These are phyloP conservation scores for Patella caerulea DNA, from an alignment of 2,888 invertebrate species.

Conservation along the genomic window DNA sequence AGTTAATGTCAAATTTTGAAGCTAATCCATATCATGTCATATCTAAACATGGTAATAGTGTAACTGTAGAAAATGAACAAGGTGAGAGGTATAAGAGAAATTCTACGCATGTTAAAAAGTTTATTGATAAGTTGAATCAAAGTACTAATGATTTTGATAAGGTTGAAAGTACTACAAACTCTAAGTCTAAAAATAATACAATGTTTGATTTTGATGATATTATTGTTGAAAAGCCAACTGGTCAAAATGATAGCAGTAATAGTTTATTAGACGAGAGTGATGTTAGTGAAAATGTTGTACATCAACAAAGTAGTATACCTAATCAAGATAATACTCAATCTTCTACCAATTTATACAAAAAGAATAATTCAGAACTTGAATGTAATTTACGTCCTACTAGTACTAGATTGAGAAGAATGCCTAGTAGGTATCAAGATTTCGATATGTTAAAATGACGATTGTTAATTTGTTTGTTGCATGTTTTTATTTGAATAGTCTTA, in stretches of 20 bases:
- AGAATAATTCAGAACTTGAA: too few species aligned
- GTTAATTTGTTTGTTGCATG: too few species aligned
- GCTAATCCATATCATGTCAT: neutral
- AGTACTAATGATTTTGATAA: neutral
- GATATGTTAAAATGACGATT: too few species aligned
- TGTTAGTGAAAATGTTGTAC: too few species aligned
- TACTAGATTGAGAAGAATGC: too few species aligned
- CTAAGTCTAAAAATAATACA: neutral
- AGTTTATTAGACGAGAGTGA: too few species aligned
- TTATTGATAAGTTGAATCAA: neutral
- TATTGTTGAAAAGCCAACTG: neutral
- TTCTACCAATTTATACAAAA: too few species aligned
- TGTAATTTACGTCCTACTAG: too few species aligned
- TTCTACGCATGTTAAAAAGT: neutral
- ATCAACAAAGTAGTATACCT: too few species aligned
- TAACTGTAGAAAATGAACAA: neutral
- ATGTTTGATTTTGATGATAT: constrained; percentile 10
- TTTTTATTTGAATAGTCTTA: too few species aligned
- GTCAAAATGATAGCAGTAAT: neutral
- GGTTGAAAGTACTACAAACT: neutral
- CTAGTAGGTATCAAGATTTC: too few species aligned
- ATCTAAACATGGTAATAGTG: neutral
- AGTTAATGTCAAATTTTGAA: neutral
- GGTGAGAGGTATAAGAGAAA: neutral
- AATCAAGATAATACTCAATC: too few species aligned